Percentiles rank a stretch among this genome's conserved stretches.
Conservation (phyloP, 2,888 invertebrate genomes). For the Eilema depressum region DNA sequence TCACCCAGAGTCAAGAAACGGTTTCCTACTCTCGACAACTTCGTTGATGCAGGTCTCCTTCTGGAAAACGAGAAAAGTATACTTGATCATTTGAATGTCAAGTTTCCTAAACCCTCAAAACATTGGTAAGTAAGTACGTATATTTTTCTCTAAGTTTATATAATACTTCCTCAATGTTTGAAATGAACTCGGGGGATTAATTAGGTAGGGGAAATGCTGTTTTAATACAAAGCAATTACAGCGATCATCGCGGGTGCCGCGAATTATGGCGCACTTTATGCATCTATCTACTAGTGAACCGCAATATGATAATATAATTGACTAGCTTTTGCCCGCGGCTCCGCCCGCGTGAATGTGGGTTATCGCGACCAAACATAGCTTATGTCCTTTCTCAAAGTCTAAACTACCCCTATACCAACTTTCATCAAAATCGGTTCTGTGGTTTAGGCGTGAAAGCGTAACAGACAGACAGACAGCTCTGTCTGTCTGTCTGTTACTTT, state of each 20-base stretch:
- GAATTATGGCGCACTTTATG: not conserved
- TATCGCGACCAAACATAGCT: too few relatives aligned
- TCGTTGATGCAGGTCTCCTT: constrained; percentile 94
- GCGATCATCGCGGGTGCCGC: too few relatives aligned
- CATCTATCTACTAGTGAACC: not conserved
- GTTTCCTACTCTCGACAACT: constrained; percentile 93
- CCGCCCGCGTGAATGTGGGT: too few relatives aligned
- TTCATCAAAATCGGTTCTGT: too few relatives aligned
- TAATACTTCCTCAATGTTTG: too few relatives aligned
- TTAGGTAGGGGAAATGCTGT: not conserved
- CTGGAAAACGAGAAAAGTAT: constrained; percentile 93
- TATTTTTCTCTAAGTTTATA: not conserved
- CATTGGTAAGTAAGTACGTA: constrained; percentile 89
- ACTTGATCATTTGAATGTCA: constrained; percentile 91
- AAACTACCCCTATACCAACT: too few relatives aligned
- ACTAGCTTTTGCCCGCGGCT: too few relatives aligned
- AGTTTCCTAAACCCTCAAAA: constrained; percentile 94
- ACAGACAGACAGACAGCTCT: too few relatives aligned
- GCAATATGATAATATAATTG: not conserved
- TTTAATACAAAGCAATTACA: too few relatives aligned
- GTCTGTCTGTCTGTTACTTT: too few relatives aligned
- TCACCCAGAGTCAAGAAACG: constrained; percentile 96
- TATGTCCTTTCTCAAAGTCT: too few relatives aligned
- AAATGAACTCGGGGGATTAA: not conserved
- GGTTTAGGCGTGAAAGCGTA: too few relatives aligned